These are phyloP conservation scores for Pogonophryne albipinna DNA, from an alignment of 2,797 vertebrate genomes.

Conservation along the genomic window DNA sequence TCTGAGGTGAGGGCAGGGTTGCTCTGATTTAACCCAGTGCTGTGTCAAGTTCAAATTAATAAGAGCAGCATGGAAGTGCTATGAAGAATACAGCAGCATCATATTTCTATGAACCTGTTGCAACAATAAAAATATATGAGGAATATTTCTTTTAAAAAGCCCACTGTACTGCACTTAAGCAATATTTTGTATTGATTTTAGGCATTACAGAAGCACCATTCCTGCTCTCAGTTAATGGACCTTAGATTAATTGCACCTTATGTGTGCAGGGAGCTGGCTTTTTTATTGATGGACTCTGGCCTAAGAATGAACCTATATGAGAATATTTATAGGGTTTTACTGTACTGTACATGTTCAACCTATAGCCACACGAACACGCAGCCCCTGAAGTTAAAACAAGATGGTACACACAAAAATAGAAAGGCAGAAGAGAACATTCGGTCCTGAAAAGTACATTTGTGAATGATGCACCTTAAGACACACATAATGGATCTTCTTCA, in stretches of 20 bases:
- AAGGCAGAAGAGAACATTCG: neutral
- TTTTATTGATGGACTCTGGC: constrained; percentile 6
- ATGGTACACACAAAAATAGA: constrained; percentile 3
- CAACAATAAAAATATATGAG: neutral
- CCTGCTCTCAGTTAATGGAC: constrained; percentile 3
- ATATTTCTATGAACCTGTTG: constrained; percentile 10
- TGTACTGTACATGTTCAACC: neutral
- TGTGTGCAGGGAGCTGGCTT: neutral
- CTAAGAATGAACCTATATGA: neutral
- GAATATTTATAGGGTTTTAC: neutral
- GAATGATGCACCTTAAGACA: constrained; percentile 14
- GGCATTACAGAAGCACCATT: neutral
- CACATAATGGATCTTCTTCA: constrained; percentile 17
- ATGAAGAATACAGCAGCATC: constrained; percentile 17
- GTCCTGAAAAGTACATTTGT: constrained; percentile 11
- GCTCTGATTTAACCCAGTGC: constrained; percentile 29
- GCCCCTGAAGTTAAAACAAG: neutral
- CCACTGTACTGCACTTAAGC: neutral
- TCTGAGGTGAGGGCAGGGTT: constrained; percentile 47
- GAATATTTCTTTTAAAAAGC: neutral
- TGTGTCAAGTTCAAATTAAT: constrained; percentile 36
- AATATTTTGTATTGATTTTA: constrained; percentile 1
- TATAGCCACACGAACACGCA: constrained; percentile 2
- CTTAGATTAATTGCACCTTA: constrained; percentile 4
- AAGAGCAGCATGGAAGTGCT: neutral